These are phyloP conservation scores for Eilema caniola DNA, from an alignment of 2,888 invertebrate species.

Conservation along the genomic window DNA sequence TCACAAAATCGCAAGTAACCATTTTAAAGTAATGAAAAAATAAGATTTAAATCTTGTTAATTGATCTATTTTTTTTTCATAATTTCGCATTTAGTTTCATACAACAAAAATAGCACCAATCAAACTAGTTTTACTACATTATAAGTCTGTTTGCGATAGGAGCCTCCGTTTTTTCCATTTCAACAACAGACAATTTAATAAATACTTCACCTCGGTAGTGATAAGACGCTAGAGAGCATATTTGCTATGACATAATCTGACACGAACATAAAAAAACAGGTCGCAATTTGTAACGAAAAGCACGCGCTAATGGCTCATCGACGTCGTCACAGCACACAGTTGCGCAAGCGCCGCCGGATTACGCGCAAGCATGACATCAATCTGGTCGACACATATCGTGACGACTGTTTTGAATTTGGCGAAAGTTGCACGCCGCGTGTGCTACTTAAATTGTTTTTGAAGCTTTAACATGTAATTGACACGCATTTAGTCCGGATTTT, in stretches of 20 bases:
- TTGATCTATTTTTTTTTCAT: too few relatives aligned
- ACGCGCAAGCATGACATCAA: slow-evolving; percentile 59
- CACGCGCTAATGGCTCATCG: slow-evolving; percentile 62
- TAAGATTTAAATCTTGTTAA: too few relatives aligned
- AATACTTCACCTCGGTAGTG: slow-evolving; percentile 7
- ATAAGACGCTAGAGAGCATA: slow-evolving; percentile 42
- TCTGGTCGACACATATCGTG: slow-evolving; percentile 44
- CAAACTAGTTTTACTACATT: background rate
- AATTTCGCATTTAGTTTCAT: too few relatives aligned
- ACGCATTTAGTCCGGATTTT: background rate
- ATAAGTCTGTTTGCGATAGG: background rate
- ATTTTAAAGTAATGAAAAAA: too few relatives aligned
- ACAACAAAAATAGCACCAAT: too few relatives aligned
- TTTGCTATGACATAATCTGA: slow-evolving; percentile 66
- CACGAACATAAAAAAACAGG: slow-evolving; percentile 70
- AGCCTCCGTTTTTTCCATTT: background rate
- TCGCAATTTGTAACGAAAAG: slow-evolving; percentile 69
- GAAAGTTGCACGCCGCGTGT: slow-evolving; percentile 34
- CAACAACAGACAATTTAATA: background rate
- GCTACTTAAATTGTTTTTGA: slow-evolving; percentile 16
- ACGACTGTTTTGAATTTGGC: slow-evolving; percentile 32
- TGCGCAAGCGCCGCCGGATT: slow-evolving; percentile 67
- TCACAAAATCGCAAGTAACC: too few relatives aligned
- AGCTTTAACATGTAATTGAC: background rate
- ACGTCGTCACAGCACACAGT: slow-evolving; percentile 61